Conservation (phyloP, 2,888 invertebrate species). For the Chalcosyrphus nemorum region DNA sequence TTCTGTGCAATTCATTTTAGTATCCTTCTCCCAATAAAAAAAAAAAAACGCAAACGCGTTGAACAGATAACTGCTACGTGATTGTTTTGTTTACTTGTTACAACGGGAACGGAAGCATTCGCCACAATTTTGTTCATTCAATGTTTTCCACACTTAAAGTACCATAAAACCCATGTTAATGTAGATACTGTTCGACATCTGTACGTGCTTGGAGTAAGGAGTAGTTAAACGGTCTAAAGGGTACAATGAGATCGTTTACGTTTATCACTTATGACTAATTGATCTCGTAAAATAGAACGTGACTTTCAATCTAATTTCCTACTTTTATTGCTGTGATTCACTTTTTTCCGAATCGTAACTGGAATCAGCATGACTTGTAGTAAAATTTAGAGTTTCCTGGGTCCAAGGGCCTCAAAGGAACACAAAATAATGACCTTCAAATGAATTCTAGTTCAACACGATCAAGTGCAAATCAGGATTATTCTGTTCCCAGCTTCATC, state of each 20-base stretch:
- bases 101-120: slow-evolving; percentile 9
- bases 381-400: no score
- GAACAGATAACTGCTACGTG: slow-evolving; percentile 18
- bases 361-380: no score
- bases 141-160: background rate
- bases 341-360: no score
- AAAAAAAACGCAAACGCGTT: slow-evolving; percentile 42
- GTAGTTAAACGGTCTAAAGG: background rate
- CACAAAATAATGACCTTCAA: no score
- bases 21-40: background rate
- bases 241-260: background rate
- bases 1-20: slow-evolving; percentile 18
- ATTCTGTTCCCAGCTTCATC: no score
- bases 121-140: background rate
- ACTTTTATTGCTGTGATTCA: no score
- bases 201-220: slow-evolving; percentile 7
- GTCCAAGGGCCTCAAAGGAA: no score
- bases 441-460: no score
- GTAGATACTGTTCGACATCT: background rate
- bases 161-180: background rate
- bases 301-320: no score
- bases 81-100: background rate
- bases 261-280: no score
- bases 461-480: no score
- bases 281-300: no score